Percentiles rank a stretch among this genome's conserved stretches.
phyloP scores from a whole-genome alignment of 2,888 invertebrate genomes.

The Amiota communis region DNA sequence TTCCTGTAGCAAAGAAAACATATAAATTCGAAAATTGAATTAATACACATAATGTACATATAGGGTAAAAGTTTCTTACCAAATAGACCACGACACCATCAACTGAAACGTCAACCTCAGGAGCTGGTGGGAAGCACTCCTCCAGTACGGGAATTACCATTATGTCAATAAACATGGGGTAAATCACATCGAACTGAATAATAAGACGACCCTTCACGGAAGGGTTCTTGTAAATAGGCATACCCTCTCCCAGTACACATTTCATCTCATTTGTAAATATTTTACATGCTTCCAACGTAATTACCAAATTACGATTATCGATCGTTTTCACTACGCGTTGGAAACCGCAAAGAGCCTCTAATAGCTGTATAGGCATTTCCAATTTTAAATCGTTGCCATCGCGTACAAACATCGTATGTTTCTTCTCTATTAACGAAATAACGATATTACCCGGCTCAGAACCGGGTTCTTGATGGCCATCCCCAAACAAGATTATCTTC shows the following conservation, averaged over 20 bases:
- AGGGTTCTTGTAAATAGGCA: constrained; percentile 96
- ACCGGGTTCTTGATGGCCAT: constrained; percentile 97
- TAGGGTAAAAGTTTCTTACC: constrained; percentile 62
- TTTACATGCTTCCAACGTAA: constrained; percentile 89
- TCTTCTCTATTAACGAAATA: constrained; percentile 95
- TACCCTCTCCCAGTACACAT: constrained; percentile 92
- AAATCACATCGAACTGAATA: constrained; percentile 92
- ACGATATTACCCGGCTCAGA: constrained; percentile 95
- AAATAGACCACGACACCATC: constrained; percentile 71
- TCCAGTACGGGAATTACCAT: constrained; percentile 84
- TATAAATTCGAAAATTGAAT: constrained; percentile 14
- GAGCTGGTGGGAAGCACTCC: constrained; percentile 85
- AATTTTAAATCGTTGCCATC: constrained; percentile 84
- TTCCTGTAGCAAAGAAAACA: constrained; percentile 70
- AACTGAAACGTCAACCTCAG: constrained; percentile 75
- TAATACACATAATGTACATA: neutral
- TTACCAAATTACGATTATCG: constrained; percentile 90
- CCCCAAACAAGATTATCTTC: constrained; percentile 92
- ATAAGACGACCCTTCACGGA: constrained; percentile 92
- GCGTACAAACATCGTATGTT: constrained; percentile 83
- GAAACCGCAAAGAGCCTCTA: constrained; percentile 96
- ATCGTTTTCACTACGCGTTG: constrained; percentile 90
- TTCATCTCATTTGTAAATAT: constrained; percentile 93
- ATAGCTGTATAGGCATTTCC: constrained; percentile 88
- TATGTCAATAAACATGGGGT: constrained; percentile 83